Evolutionary conservation across 1,140 invertebrate species (phyloP), one percentile per base, ranked within the genome.

Genomic region (Protaetia brevitarsis): DNA sequence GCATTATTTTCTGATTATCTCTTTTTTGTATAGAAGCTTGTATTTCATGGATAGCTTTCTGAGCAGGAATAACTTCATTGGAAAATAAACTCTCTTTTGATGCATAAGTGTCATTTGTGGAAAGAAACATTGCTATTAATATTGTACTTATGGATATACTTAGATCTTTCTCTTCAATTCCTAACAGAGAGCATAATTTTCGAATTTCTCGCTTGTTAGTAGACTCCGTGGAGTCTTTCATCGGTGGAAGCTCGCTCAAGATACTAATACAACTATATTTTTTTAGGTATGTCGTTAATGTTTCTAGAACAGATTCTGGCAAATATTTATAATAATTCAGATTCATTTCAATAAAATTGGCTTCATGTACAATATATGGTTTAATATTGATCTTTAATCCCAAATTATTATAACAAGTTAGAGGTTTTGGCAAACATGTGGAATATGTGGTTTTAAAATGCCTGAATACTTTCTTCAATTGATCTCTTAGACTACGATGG

Each of bases 321-420:
- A 62, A 62, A 62, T 62, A 62, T 21, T 62, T 36, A 10, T 36
- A 62, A 36, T 34, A 62, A 7, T 62, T 62, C 8, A 62, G 29
- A 6, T 29, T 26, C 31, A 62, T 34, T 36, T 62, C 60, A 34
- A 62, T 62, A 36, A 36, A 34, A 21, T 62, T 62, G 23, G 1
- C 36, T 62, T 62, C 60, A 62, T 62, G 60, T 10, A 62, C 23
- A 34, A 62, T 62, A 23, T 62, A 62, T 6, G 60, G 60, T 23
- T 62, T 62, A 10, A 21, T 16, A 36, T 62, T 59, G 10, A 29
- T n/a, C 5, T 3, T 10, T 11, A 56, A 29, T 16, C 13, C 11
- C 1, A 29, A 59, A 1, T 59, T 16, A 27, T 28, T 29, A 2
- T 10, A 13, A 6, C 10, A 29, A 29, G 11, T n/a, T 7, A n/a